These are phyloP conservation scores for Acanthisitta chloris DNA, from an alignment of 2,113 vertebrate species.

Conservation along the genomic window DNA sequence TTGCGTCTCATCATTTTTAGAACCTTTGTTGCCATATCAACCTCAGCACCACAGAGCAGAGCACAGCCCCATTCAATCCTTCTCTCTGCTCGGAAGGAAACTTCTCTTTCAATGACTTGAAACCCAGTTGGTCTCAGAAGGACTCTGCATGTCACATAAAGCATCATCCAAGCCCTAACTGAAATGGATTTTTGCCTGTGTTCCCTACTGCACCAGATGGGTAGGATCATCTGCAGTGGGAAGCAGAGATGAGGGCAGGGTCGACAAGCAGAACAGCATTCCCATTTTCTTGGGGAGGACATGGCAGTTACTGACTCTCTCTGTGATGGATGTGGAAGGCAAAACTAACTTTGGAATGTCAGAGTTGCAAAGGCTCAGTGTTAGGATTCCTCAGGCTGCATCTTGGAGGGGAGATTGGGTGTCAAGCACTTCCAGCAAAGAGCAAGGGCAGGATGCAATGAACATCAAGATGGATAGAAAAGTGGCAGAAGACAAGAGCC, in stretches of 20 bases:
- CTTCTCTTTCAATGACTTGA: neutral
- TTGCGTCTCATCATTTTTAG: constrained; percentile 53
- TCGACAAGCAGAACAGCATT: neutral
- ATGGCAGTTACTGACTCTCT: neutral
- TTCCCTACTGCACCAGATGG: neutral
- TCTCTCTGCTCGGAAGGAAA: neutral
- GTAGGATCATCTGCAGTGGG: neutral
- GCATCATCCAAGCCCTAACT: neutral
- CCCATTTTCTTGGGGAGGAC: neutral
- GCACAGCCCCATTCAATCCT: constrained; percentile 15
- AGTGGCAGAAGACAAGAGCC: neutral
- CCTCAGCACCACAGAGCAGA: neutral
- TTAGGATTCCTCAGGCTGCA: neutral
- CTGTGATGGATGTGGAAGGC: neutral
- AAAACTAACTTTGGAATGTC: neutral
- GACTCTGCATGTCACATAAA: neutral
- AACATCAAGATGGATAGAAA: neutral
- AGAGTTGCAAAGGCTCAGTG: neutral
- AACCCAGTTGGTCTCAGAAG: neutral
- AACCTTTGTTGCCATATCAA: constrained; percentile 69
- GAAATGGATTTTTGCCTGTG: neutral
- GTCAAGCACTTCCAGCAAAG: neutral
- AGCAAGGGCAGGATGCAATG: neutral
- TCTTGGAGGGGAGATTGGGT: neutral
- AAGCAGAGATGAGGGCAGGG: neutral